These are phyloP conservation scores for Drosophila hamatofila DNA, from an alignment of 2,888 invertebrate species.

Conservation along the genomic window DNA sequence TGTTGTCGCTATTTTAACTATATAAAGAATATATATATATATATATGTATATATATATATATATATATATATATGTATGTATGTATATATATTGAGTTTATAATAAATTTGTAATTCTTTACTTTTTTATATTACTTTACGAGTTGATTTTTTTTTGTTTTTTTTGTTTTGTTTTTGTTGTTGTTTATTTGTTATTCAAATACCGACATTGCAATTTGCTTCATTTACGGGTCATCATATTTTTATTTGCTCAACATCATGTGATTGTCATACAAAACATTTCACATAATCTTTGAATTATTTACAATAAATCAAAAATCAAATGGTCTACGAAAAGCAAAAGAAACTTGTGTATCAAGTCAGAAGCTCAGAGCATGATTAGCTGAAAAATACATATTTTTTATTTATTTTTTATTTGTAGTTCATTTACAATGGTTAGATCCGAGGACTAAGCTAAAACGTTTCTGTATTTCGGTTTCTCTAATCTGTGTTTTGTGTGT, in stretches of 20 bases:
- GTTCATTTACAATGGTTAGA: conserved; percentile 51
- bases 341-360: conserved; percentile 67
- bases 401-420: conserved; percentile 20
- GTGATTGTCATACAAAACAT: conserved; percentile 86
- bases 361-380: conserved; percentile 76
- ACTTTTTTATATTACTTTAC: conserved; percentile 17
- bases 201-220: conserved; percentile 59
- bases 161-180: conserved; percentile 25
- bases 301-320: conserved; percentile 77
- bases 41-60: not conserved
- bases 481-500: not conserved
- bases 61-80: no score
- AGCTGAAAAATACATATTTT: conserved; percentile 64
- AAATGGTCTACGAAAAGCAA: conserved; percentile 62
- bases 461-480: conserved; percentile 7
- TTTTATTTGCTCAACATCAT: conserved; percentile 81
- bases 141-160: conserved; percentile 33
- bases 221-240: conserved; percentile 55
- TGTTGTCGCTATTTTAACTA: conserved; percentile 50
- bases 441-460: conserved; percentile 58
- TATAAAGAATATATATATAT: conserved; percentile 33
- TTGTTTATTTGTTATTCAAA: conserved; percentile 46
- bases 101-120: conserved; percentile 50
- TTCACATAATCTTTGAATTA: conserved; percentile 85
- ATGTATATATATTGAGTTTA: conserved; percentile 32